Percentiles rank a stretch among this genome's conserved stretches.
phyloP scores from a whole-genome alignment of 1,140 invertebrate species.

The Cydia pomonella region DNA sequence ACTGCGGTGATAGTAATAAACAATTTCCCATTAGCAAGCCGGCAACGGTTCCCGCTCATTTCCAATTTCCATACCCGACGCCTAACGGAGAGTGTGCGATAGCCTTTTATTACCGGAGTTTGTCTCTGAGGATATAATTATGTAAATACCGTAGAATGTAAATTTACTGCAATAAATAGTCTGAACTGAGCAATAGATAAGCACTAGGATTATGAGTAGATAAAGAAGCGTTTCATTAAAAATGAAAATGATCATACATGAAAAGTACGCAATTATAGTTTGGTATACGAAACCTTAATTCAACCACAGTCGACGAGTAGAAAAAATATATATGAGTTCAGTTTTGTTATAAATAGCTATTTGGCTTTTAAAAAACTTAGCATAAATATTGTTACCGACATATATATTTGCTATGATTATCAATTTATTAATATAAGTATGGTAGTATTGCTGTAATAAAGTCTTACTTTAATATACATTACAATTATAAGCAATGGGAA shows the following conservation, averaged over 20 bases:
- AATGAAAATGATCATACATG: no score
- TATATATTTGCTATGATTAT: neutral
- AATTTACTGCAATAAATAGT: slow-evolving; percentile 68
- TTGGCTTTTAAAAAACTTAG: no score
- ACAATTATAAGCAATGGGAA: no score
- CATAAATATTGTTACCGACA: no score
- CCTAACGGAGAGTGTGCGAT: slow-evolving; percentile 56
- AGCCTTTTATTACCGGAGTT: slow-evolving; percentile 65
- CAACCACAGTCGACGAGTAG: no score
- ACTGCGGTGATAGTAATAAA: slow-evolving; percentile 59
- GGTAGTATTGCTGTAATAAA: neutral
- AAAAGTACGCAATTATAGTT: no score
- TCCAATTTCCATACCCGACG: slow-evolving; percentile 61
- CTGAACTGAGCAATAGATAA: slow-evolving; percentile 49
- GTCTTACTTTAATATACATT: neutral
- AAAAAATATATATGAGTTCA: no score
- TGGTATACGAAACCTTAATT: no score
- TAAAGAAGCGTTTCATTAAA: neutral
- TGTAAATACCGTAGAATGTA: slow-evolving; percentile 67
- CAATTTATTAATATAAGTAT: neutral
- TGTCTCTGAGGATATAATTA: slow-evolving; percentile 72
- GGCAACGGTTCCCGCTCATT: slow-evolving; percentile 42
- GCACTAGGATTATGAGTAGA: slow-evolving; percentile 37
- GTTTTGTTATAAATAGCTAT: no score
- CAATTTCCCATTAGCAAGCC: slow-evolving; percentile 68